Base-by-base conservation (phyloP, 2,888 invertebrate genomes). In the Tetheella fluctuosa region DNA sequence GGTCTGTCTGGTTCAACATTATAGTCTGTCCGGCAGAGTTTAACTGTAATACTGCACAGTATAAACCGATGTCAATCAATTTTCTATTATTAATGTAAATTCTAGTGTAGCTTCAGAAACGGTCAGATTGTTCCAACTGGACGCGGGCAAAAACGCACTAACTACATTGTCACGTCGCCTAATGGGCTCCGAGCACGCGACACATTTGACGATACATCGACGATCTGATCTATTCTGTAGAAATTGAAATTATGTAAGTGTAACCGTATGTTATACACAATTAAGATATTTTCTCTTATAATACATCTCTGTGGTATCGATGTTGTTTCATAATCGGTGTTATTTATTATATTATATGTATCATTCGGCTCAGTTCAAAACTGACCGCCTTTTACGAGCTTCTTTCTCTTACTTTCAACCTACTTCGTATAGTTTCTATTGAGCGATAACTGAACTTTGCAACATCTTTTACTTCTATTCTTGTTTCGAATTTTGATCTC, bases 1-100 rank as follows among this genome's bases (percentile, higher is more conserved):
- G 7, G 64, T 77, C 70, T 78, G 67, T 77, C 75, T 70, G 69
- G 64, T 70, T 73, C 68, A 65, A 71, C 60, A 58, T 70, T 68
- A 73, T 70, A 66, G 71, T 74, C 74, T 72, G 69, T 77, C 75
- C 72, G 69, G 76, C 72, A 69, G 72, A 68, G 74, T 77, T 78
- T 77, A 78, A 74, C 69, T 73, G 65, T 69, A 77, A 74, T 77
- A 75, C 64, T 84, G 86, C 88, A 89, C 87, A 76, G 72, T 79
- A 74, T 82, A 79, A 80, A 80, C 73, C 77, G 76, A 83, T 79
- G 84, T 87, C 86, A 87, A 86, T 89, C 85, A 79, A 80, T 71
- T 74, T 82, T 84, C 77, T 85, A 84, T 73, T 82, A 76, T 74
- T 88, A 88, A 85, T 84, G 72, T 73, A 81, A 78, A 69, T 76